Conservation (phyloP, 2,113 vertebrate species). For the Origma solitaria region DNA sequence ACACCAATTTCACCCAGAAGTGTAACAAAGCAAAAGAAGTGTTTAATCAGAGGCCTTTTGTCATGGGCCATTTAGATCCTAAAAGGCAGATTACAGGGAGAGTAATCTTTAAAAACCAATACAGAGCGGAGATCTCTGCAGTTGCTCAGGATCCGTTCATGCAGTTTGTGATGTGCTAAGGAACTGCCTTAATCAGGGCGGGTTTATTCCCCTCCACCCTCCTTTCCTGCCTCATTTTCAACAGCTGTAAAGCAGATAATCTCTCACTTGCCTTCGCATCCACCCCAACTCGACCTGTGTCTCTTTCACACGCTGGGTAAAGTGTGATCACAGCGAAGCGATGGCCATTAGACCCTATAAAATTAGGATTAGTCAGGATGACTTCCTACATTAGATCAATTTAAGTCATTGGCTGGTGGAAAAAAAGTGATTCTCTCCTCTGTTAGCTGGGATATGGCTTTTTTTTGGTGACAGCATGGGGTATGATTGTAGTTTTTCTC, state of each 20-base stretch:
- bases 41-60: conserved; percentile 25
- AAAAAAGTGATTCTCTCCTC: conserved; percentile 18
- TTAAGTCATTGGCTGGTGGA: conserved; percentile 21
- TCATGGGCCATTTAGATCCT: conserved; percentile 36
- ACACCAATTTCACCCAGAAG: not conserved
- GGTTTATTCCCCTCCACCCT: not conserved
- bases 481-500: not conserved
- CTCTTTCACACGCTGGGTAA: conserved; percentile 11
- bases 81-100: conserved; percentile 17
- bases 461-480: not conserved
- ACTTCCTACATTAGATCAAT: conserved; percentile 48
- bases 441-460: not conserved
- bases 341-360: conserved; percentile 45
- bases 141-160: not conserved
- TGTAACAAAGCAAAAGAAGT: conserved; percentile 5
- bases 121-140: not conserved
- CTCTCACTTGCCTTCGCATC: not conserved
- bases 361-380: conserved; percentile 48
- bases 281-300: not conserved
- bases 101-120: conserved; percentile 23
- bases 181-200: not conserved
- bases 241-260: not conserved
- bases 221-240: not conserved
- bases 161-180: not conserved
- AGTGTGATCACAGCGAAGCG: conserved; percentile 53